These are phyloP conservation scores for Varanus komodoensis DNA, from an alignment of 2,113 vertebrate species.

Conservation along the genomic window DNA sequence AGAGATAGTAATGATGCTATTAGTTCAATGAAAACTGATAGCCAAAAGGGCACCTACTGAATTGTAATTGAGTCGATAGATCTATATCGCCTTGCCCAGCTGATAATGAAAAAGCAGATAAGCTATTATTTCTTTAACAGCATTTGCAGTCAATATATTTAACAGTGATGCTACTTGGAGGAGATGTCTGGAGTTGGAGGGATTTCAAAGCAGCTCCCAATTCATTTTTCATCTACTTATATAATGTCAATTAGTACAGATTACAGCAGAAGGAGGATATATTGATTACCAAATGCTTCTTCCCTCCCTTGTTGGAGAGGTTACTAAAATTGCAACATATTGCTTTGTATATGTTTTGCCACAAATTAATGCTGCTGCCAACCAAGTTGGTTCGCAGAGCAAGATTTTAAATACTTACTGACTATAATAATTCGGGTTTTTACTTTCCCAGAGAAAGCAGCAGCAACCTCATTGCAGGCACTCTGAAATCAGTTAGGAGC, in stretches of 20 bases:
- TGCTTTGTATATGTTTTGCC: conserved; percentile 48
- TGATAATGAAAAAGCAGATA: conserved; percentile 37
- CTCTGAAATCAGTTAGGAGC: conserved; percentile 39
- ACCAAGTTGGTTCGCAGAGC: conserved; percentile 22
- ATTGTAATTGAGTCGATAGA: conserved; percentile 34
- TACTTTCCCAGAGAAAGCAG: conserved; percentile 41
- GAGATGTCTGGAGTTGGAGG: background rate
- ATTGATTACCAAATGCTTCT: conserved; percentile 48
- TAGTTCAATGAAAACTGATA: conserved; percentile 34
- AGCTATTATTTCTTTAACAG: conserved; percentile 54
- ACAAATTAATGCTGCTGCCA: conserved; percentile 43
- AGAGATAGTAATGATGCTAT: background rate
- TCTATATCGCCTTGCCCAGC: conserved; percentile 31
- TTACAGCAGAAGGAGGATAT: conserved; percentile 29
- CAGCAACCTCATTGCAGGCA: background rate
- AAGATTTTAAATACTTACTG: background rate
- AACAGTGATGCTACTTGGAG: conserved; percentile 23
- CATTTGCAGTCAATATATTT: conserved; percentile 53
- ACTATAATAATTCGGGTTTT: conserved; percentile 29
- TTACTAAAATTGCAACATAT: conserved; percentile 55
- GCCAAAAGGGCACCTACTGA: conserved; percentile 43
- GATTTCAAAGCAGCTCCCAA: conserved; percentile 47
- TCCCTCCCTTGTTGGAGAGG: too few species aligned
- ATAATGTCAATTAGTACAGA: conserved; percentile 51
- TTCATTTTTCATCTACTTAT: background rate